phyloP scores from a whole-genome alignment of 2,888 invertebrate genomes.

The Anoplius nigerrimus region DNA sequence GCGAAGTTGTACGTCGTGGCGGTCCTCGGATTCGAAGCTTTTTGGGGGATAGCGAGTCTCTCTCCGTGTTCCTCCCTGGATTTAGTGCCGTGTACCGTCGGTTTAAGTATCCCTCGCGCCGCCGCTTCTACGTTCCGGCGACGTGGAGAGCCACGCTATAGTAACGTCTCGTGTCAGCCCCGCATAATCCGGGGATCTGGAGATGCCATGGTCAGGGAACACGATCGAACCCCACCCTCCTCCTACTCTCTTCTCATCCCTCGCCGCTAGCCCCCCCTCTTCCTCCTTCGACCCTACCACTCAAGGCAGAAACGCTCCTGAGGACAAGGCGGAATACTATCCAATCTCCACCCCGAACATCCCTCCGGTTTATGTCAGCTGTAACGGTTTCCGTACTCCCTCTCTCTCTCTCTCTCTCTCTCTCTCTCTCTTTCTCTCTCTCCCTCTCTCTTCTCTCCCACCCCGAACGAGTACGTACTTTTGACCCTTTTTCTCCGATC shows the following conservation, averaged over 20 bases:
- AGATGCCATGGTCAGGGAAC: slow-evolving; percentile 67
- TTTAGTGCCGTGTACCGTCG: slow-evolving; percentile 60
- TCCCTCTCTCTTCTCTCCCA: background rate
- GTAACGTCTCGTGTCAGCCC: slow-evolving; percentile 65
- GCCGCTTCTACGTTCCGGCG: slow-evolving; percentile 43
- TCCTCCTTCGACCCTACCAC: slow-evolving; percentile 40
- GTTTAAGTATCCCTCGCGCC: slow-evolving; percentile 48
- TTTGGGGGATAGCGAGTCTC: slow-evolving; percentile 46
- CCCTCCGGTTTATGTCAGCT: slow-evolving; percentile 22
- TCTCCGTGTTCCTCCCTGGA: slow-evolving; percentile 56
- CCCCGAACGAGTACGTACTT: no score
- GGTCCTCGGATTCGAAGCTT: slow-evolving; percentile 45
- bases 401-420: no score
- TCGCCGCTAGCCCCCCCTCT: slow-evolving; percentile 27
- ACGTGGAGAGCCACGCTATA: slow-evolving; percentile 45
- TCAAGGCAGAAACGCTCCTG: slow-evolving; percentile 43
- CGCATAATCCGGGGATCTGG: slow-evolving; percentile 68
- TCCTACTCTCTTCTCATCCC: no score
- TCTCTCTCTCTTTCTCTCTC: background rate
- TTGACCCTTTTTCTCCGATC: no score
- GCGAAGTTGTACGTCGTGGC: background rate
- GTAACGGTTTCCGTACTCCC: background rate
- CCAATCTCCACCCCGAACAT: slow-evolving; percentile 41
- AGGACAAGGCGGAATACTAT: slow-evolving; percentile 46
- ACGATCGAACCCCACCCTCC: slow-evolving; percentile 68